phyloP scores from a whole-genome alignment of 2,888 invertebrate species.

The Palloptera scutellata region DNA sequence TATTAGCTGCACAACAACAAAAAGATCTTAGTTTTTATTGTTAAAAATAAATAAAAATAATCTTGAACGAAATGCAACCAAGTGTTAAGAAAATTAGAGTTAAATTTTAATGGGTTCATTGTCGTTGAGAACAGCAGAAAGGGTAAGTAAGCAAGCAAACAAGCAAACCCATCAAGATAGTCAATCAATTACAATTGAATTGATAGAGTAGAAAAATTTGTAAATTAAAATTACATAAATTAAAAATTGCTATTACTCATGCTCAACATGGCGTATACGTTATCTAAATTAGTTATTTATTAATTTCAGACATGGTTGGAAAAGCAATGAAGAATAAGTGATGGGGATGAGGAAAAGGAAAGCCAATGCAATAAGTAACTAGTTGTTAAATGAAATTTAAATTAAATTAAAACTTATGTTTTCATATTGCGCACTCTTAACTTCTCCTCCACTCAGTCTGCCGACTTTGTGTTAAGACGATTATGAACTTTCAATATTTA shows the following conservation, averaged over 20 bases:
- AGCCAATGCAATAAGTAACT: too few species aligned
- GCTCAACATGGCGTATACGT: slow-evolving; percentile 1
- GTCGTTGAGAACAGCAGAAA: background rate
- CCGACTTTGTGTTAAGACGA: too few species aligned
- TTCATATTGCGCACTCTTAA: too few species aligned
- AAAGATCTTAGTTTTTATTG: background rate
- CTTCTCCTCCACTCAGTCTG: too few species aligned
- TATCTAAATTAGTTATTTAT: background rate
- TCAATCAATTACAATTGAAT: background rate
- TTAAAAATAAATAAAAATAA: background rate
- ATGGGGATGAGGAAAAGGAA: too few species aligned
- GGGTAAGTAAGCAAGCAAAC: too few species aligned
- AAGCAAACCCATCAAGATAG: too few species aligned
- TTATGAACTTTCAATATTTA: too few species aligned
- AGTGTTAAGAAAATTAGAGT: slow-evolving; percentile 8
- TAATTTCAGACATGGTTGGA: too few species aligned
- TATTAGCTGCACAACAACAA: background rate
- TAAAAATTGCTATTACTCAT: background rate
- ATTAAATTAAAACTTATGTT: too few species aligned
- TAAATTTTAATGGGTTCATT: slow-evolving; percentile 15
- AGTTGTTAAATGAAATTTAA: too few species aligned
- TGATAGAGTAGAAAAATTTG: background rate
- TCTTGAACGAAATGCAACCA: slow-evolving; percentile 6
- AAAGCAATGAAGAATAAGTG: too few species aligned
- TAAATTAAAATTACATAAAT: background rate